Conservation (phyloP, 2,113 vertebrate species). For the Equus przewalskii region DNA sequence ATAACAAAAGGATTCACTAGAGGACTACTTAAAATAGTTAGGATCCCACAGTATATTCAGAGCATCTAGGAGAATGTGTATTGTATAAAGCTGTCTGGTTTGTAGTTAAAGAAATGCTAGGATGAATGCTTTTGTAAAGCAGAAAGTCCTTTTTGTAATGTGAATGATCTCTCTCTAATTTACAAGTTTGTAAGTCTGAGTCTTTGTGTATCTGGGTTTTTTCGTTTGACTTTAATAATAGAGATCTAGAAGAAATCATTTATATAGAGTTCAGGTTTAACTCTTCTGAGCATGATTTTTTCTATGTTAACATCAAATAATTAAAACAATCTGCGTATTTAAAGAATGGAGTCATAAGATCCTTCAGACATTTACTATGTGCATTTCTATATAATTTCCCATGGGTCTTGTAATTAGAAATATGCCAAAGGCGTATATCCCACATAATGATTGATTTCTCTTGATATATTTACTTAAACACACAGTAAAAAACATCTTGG, state of each 20-base stretch:
- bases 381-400: constrained; percentile 44
- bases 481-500: constrained; percentile 29
- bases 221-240: constrained; percentile 45
- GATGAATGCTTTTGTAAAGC: constrained; percentile 54
- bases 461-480: constrained; percentile 41
- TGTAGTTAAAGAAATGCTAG: constrained; percentile 43
- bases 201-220: constrained; percentile 49
- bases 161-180: constrained; percentile 64
- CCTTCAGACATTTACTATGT: constrained; percentile 37
- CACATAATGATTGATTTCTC: constrained; percentile 48
- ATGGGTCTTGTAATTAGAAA: constrained; percentile 47
- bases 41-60: neutral
- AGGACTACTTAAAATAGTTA: constrained; percentile 69
- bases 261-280: constrained; percentile 33
- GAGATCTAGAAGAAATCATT: constrained; percentile 37
- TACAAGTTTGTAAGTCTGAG: constrained; percentile 47
- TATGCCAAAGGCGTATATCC: constrained; percentile 1
- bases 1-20: constrained; percentile 60
- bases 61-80: neutral
- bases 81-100: neutral
- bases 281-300: constrained; percentile 17
- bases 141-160: constrained; percentile 22
- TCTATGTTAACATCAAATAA: constrained; percentile 60
- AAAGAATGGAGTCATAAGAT: constrained; percentile 31
- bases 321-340: constrained; percentile 50